Evolutionary conservation across 2,888 invertebrate genomes (phyloP), one percentile per base, ranked within the genome.

Genomic region (Cerastis leucographa): DNA sequence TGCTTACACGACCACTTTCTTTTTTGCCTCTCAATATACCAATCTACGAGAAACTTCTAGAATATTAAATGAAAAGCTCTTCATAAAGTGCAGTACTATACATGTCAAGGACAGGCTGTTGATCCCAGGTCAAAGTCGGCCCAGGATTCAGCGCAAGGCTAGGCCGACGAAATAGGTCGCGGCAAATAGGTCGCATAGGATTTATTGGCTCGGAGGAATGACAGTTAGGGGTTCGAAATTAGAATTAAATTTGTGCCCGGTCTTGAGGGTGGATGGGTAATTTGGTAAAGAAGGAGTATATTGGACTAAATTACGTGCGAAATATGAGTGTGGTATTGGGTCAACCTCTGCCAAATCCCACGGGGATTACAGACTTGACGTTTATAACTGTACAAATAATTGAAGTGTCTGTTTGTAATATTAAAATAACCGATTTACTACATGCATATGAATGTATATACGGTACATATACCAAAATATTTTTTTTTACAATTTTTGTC

Each of bases 131-230:
- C 89, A 90, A 89, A 88, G 88, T 83, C 85, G 62, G 8, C 42
- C 42, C 59, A 71, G 77, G 87, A 85, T 83, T 74, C 77, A 71
- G 85, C 76, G 74, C 87, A 87, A 89, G 91, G 88, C 86, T 85
- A 83, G 87, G 88, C 78, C 85, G 77, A 14, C 56, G 83, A 82
- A 86, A 88, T 85, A 80, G 90, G 88, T 87, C 87, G 80, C 66
- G 22, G 62, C 22, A 86, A 84, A 80, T 76, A 69, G 87, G 85
- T 76, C 85, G 64, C 17, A 25, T 7, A 19, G 68, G 64, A 75
- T 73, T 73, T 73, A 81, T 56, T 42, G 56, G 40, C 25, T 44
- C 29, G 25, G 9, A 35, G 22, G n/a, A 46, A 67, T 51, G 64
- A 62, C n/a, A 44, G 77, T 74, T 59, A 69, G 12, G 71, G n/a